These are phyloP conservation scores for Lutraria rhynchaena DNA, from an alignment of 1,140 invertebrate species.

Conservation along the genomic window DNA sequence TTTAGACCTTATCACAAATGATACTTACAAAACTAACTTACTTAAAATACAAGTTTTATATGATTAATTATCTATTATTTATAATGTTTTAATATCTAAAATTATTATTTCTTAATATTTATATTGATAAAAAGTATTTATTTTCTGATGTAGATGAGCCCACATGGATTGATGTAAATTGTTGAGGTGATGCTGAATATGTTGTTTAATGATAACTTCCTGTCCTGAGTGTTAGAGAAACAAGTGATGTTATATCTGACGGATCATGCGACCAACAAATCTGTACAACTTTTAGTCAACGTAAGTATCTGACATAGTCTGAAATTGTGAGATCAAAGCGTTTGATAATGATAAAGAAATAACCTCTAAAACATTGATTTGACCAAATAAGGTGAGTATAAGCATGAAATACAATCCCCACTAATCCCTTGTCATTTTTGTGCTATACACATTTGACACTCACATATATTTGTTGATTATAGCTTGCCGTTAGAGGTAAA, in stretches of 20 bases:
- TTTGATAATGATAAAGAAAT: no score
- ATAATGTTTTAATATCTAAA: no score
- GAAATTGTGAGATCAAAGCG: not conserved
- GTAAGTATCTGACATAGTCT: slow-evolving; percentile 78
- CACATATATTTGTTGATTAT: no score
- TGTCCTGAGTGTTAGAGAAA: slow-evolving; percentile 87
- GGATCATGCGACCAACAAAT: slow-evolving; percentile 86
- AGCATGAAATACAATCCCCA: no score
- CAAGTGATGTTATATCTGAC: slow-evolving; percentile 89
- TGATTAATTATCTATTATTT: no score
- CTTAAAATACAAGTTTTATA: no score
- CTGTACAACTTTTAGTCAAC: slow-evolving; percentile 89
- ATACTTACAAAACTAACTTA: no score
- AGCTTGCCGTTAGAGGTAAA: no score
- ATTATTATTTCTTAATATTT: no score
- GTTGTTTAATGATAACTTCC: slow-evolving; percentile 84
- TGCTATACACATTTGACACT: not conserved
- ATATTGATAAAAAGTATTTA: no score
- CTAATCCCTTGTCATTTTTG: not conserved
- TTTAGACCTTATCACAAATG: no score
- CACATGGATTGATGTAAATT: slow-evolving; percentile 90
- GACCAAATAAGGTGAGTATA: no score
- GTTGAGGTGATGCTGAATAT: slow-evolving; percentile 88
- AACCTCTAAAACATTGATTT: not conserved
- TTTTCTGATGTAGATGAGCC: slow-evolving; percentile 80